Evolutionary conservation across 92 coral and sea anemone genomes (phyloP).

Genomic region (Virgularia gustaviana): DNA sequence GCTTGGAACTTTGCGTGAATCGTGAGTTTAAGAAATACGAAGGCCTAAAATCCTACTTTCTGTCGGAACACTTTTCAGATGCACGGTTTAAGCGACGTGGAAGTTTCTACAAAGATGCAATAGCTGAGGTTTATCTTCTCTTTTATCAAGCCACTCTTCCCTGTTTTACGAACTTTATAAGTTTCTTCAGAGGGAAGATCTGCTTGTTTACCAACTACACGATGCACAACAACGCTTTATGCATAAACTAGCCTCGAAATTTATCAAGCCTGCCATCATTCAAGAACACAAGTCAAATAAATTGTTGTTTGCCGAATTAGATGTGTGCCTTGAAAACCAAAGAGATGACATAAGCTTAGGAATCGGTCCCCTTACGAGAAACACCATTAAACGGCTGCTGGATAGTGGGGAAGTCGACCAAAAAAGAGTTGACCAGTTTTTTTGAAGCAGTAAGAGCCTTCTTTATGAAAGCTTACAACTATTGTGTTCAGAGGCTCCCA

Average conservation of each 20-base stretch:
- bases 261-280: constrained; percentile 8
- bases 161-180: constrained; percentile 22
- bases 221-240: constrained; percentile 8
- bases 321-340: constrained; percentile 15
- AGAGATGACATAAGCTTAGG: constrained; percentile 13
- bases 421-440: constrained; percentile 21
- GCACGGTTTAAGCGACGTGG: constrained; percentile 23
- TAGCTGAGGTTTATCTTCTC: constrained; percentile 32
- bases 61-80: constrained; percentile 29
- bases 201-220: constrained; percentile 25
- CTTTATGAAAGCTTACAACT: constrained; percentile 26
- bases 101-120: constrained; percentile 14
- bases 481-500: constrained; percentile 35
- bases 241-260: constrained; percentile 22
- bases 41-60: constrained; percentile 43
- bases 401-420: constrained; percentile 22
- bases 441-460: constrained; percentile 45
- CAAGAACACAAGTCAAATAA: constrained; percentile 19
- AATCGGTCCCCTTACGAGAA: constrained; percentile 15
- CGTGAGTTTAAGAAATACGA: constrained; percentile 28
- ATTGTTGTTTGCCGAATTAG: constrained; percentile 8
- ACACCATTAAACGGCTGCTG: constrained; percentile 3
- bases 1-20: constrained; percentile 32
- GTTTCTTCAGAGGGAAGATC: constrained; percentile 37
- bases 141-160: constrained; percentile 34